These are phyloP conservation scores for Dromaius novaehollandiae DNA, from an alignment of 2,113 vertebrate genomes.

Conservation along the genomic window DNA sequence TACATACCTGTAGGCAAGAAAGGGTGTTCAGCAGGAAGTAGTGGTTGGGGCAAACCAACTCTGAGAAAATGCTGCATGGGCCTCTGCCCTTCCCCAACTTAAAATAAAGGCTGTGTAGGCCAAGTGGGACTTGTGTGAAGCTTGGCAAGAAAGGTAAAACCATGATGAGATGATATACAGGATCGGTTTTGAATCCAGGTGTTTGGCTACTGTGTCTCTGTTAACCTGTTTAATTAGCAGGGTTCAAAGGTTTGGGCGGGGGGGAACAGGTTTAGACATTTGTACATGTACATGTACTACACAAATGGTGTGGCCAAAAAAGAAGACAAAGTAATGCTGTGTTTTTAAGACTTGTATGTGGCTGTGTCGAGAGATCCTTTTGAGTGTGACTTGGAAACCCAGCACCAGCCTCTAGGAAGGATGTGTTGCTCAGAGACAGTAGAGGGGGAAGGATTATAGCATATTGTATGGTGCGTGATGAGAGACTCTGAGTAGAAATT, in stretches of 20 bases:
- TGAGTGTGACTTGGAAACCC: not conserved
- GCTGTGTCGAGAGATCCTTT: not conserved
- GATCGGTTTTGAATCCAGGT: not conserved
- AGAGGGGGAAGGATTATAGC: not conserved
- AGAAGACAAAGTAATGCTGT: not conserved
- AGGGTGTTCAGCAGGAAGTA: not conserved
- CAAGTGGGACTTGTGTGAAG: not conserved
- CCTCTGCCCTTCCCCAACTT: not conserved
- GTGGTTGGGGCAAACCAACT: not conserved
- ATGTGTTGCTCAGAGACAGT: not conserved
- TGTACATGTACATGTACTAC: too few relatives aligned
- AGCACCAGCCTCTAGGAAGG: not conserved
- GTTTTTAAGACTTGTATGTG: accelerated
- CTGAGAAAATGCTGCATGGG: not conserved
- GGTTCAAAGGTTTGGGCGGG: not conserved
- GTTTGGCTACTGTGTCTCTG: not conserved
- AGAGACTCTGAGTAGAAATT: not conserved
- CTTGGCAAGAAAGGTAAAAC: not conserved
- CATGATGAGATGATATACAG: not conserved
- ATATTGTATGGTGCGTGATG: not conserved
- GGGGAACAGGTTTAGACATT: not conserved
- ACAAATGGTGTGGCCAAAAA: not conserved
- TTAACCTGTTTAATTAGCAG: not conserved
- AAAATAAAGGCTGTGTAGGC: not conserved
- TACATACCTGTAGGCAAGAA: not conserved